Conservation (phyloP, 2,113 vertebrate species). For the Oenanthe melanoleuca region DNA sequence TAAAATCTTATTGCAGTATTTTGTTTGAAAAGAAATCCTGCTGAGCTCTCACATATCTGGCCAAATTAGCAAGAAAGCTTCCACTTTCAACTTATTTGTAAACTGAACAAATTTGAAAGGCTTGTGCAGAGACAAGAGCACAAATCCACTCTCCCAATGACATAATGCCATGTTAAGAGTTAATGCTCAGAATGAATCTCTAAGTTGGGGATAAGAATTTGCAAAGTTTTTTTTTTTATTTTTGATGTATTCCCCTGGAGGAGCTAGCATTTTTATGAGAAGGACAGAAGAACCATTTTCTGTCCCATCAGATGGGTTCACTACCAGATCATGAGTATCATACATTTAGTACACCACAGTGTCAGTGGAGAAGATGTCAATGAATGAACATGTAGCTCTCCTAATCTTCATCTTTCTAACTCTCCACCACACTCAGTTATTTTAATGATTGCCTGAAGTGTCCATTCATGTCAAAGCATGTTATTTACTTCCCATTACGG, state of each 20-base stretch:
- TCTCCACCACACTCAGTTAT: constrained; percentile 59
- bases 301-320: neutral
- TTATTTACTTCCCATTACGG: constrained; percentile 68
- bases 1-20: neutral
- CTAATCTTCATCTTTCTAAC: constrained; percentile 19
- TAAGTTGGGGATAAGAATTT: neutral
- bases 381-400: neutral
- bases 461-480: constrained; percentile 47
- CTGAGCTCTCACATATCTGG: neutral
- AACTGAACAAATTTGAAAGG: neutral
- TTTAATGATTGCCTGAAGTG: constrained; percentile 54
- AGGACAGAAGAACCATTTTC: neutral
- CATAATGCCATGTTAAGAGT: neutral
- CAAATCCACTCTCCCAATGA: neutral
- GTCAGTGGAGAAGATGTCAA: neutral
- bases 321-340: neutral
- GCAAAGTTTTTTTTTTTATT: neutral
- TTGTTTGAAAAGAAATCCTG: neutral
- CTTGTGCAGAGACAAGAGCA: neutral
- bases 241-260: neutral
- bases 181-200: neutral
- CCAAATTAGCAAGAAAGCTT: neutral
- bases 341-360: neutral
- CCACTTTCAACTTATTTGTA: neutral
- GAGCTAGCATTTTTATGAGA: neutral